phyloP scores from a whole-genome alignment of 2,888 invertebrate genomes.

The Hydrotaea diabolus region DNA sequence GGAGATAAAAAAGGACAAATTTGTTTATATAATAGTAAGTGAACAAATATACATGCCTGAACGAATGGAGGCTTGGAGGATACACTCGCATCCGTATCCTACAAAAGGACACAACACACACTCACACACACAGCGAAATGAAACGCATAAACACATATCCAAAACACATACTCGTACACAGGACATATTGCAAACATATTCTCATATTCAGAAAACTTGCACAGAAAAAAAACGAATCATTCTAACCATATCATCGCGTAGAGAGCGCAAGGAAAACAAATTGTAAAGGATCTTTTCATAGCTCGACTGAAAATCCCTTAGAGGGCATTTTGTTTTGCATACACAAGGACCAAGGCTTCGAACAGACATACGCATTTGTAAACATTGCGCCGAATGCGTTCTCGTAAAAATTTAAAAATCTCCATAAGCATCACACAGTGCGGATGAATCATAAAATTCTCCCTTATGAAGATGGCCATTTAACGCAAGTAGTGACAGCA shows the following conservation, averaged over 20 bases:
- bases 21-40: slow-evolving; percentile 3
- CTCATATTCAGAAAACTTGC: not conserved
- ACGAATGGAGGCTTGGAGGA: not conserved
- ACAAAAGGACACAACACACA: not conserved
- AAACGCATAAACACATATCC: not conserved
- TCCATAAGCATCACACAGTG: not conserved
- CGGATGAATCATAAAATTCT: not conserved
- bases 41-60: not conserved
- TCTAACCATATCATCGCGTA: not conserved
- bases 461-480: not conserved
- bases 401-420: not conserved
- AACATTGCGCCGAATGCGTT: not conserved
- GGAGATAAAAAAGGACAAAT: slow-evolving; percentile 18
- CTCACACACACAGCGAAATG: not conserved
- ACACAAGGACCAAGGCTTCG: not conserved
- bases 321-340: slow-evolving; percentile 48
- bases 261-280: not conserved
- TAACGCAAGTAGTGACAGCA: not conserved
- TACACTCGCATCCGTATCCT: not conserved
- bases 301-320: slow-evolving; percentile 36
- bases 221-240: not conserved
- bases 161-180: not conserved
- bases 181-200: too few species aligned
- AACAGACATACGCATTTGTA: not conserved
- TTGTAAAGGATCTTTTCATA: slow-evolving; percentile 19